Percentiles rank a stretch among this genome's conserved stretches.
Evolutionary conservation across 92 coral and sea anemone species (phyloP).

Genomic region (Desmophyllum pertusum): DNA sequence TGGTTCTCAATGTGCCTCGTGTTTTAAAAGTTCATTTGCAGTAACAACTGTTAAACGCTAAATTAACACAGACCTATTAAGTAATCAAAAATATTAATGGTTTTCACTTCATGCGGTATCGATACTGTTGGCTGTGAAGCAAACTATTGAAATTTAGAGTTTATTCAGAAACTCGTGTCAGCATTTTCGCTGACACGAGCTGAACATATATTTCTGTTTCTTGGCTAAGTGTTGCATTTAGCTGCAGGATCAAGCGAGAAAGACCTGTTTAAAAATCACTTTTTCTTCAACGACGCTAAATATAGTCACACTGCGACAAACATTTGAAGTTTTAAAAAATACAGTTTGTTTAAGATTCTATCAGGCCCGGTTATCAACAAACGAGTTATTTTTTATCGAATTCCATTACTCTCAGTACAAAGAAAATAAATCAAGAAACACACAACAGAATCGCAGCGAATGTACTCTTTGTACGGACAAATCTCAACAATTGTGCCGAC

Average conservation of each 20-base stretch:
- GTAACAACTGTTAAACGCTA: conserved; percentile 8
- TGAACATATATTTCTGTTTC: not conserved
- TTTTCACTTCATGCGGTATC: not conserved
- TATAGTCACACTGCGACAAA: not conserved
- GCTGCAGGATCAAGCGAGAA: not conserved
- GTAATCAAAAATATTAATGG: conserved; percentile 19
- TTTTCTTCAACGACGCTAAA: not conserved
- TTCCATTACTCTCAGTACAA: not conserved
- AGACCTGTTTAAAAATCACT: not conserved
- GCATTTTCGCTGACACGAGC: not conserved
- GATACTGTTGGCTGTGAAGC: not conserved
- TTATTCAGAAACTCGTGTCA: not conserved
- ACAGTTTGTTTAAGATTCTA: conserved; percentile 26
- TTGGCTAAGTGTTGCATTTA: not conserved
- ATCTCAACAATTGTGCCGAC: not conserved
- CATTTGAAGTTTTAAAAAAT: not conserved
- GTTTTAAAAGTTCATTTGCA: conserved; percentile 9
- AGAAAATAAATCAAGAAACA: not conserved
- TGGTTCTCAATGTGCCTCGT: not conserved
- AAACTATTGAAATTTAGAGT: not conserved
- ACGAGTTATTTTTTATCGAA: not conserved
- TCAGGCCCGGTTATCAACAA: not conserved
- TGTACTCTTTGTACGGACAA: not conserved
- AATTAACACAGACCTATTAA: conserved; percentile 12
- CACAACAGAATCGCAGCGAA: not conserved